Percentiles rank a stretch among this genome's conserved stretches.
These are phyloP conservation scores for Okamejei kenojei DNA, from an alignment of 2,797 vertebrate genomes.

Conservation along the genomic window DNA sequence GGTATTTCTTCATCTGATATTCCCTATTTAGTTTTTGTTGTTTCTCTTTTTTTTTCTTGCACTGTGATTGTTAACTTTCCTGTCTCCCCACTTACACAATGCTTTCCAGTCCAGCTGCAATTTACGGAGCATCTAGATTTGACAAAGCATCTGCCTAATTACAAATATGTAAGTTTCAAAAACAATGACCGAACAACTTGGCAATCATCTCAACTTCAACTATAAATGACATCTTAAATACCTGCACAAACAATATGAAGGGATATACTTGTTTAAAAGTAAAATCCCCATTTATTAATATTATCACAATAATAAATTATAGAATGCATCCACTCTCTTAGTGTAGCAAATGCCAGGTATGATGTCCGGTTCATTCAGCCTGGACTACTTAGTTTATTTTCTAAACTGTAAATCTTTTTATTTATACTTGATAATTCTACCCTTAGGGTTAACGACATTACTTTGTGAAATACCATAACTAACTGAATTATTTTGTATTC, in stretches of 20 bases:
- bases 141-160: neutral
- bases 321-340: neutral
- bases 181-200: neutral
- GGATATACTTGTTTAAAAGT: neutral
- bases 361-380: neutral
- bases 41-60: neutral
- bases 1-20: neutral
- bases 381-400: constrained; percentile 3
- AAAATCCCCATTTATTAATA: neutral
- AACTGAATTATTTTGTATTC: neutral
- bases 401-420: neutral
- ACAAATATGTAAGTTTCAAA: neutral
- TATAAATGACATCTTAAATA: neutral
- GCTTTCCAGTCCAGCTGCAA: neutral
- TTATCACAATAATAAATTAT: neutral
- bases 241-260: neutral
- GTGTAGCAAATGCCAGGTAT: neutral
- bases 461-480: constrained; percentile 4
- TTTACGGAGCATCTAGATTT: neutral
- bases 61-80: neutral
- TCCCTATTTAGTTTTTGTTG: neutral
- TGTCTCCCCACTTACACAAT: neutral
- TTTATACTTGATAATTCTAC: constrained; percentile 2
- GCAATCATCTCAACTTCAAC: neutral
- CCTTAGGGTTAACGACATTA: neutral